These are phyloP conservation scores for Eristalinus sepulchralis DNA, from an alignment of 2,888 invertebrate species.

Conservation along the genomic window DNA sequence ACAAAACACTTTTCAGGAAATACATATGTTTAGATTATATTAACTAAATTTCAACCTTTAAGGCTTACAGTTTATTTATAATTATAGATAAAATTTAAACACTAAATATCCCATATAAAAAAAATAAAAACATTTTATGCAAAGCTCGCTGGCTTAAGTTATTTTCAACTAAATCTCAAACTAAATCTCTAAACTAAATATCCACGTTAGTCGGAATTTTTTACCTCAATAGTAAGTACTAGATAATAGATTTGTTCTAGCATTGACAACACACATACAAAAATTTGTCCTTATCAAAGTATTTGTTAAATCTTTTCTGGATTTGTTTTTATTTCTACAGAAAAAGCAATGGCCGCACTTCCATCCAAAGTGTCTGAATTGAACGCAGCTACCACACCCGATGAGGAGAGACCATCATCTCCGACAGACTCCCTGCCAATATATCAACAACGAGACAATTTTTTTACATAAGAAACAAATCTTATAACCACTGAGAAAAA, in stretches of 20 bases:
- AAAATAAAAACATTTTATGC: no score
- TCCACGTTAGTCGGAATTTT: constrained; percentile 23
- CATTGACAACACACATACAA: not conserved
- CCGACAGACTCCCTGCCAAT: constrained; percentile 91
- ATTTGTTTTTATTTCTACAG: constrained; percentile 79
- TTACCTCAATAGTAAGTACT: constrained; percentile 48
- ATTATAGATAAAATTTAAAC: no score
- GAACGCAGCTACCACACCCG: constrained; percentile 75
- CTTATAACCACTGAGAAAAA: not conserved
- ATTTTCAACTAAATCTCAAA: not conserved
- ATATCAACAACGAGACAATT: constrained; percentile 93
- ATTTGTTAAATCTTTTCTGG: constrained; percentile 25
- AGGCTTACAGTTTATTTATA: no score
- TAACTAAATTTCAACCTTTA: no score
- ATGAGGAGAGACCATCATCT: constrained; percentile 84
- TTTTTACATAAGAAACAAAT: constrained; percentile 83
- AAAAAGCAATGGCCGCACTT: constrained; percentile 89
- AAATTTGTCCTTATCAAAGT: not conserved
- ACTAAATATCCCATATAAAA: not conserved
- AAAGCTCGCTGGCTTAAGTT: constrained; percentile 2
- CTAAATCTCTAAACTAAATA: not conserved
- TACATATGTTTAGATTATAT: no score
- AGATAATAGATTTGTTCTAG: not conserved
- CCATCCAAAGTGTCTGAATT: constrained; percentile 83
- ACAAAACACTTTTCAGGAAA: no score